These are phyloP conservation scores for Chirona hameri DNA, from an alignment of 2,888 invertebrate genomes.

Conservation along the genomic window DNA sequence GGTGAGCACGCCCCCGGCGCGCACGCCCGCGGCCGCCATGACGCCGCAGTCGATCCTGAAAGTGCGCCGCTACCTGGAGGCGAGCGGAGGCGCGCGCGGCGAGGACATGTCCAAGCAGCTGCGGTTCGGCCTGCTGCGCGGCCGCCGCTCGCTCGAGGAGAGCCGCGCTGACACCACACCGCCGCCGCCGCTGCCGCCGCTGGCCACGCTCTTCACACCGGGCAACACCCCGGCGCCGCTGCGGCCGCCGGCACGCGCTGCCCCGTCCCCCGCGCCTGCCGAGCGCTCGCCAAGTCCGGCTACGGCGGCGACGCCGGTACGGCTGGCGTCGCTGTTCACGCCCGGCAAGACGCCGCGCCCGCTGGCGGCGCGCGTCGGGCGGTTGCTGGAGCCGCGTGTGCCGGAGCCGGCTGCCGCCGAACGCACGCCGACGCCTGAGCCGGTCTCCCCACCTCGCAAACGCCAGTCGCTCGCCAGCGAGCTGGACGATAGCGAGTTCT, in stretches of 20 bases:
- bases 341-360: slow-evolving; percentile 1
- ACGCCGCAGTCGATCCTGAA: slow-evolving; percentile 32
- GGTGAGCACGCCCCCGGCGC: neutral
- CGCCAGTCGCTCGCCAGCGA: slow-evolving; percentile 4
- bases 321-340: neutral
- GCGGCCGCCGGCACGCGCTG: neutral
- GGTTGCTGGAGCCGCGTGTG: neutral
- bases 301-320: neutral
- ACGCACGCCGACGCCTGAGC: neutral
- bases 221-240: neutral
- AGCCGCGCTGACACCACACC: neutral
- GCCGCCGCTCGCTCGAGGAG: neutral
- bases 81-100: neutral
- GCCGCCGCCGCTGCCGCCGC: neutral
- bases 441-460: neutral
- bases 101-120: slow-evolving; percentile 22
- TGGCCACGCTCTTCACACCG: neutral
- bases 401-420: neutral
- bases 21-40: neutral
- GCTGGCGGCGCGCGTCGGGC: neutral
- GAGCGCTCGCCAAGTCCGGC: neutral
- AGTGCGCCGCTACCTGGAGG: slow-evolving; percentile 27
- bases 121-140: neutral
- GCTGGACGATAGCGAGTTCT: neutral
- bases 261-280: neutral